Evolutionary conservation across 1,140 invertebrate species (phyloP).

Genomic region (Chlorops oryzae): DNA sequence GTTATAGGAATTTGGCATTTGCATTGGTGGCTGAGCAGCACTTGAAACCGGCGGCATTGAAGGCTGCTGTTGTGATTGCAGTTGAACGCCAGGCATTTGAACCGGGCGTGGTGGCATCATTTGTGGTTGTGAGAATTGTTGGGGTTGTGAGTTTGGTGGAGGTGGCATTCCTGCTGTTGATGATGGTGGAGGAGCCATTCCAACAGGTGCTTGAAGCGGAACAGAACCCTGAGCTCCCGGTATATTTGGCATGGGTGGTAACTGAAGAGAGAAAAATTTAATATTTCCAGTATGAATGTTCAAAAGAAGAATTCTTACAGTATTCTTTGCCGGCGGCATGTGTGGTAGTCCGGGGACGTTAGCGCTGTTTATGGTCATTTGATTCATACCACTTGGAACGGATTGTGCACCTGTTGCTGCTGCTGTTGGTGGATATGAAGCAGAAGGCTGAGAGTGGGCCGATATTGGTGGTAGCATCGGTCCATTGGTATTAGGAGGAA

Average conservation of each 20-base stretch:
- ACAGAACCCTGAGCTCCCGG: too few relatives aligned
- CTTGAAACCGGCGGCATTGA: too few relatives aligned
- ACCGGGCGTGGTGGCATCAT: conserved; percentile 29
- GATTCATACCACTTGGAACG: conserved; percentile 30
- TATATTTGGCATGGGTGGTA: conserved; percentile 23
- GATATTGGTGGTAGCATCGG: conserved; percentile 1
- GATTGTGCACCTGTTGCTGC: conserved; percentile 23
- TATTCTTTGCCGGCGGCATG: conserved; percentile 32
- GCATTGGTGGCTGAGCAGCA: conserved; percentile 26
- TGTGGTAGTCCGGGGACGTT: conserved; percentile 35
- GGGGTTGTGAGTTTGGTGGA: conserved; percentile 14
- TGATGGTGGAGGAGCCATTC: too few relatives aligned
- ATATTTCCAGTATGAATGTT: neutral
- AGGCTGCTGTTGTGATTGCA: too few relatives aligned
- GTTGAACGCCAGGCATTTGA: conserved; percentile 16
- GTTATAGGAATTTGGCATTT: conserved; percentile 17
- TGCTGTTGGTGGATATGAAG: neutral
- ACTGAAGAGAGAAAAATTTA: conserved; percentile 14
- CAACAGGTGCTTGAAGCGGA: conserved; percentile 6
- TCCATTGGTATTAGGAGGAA: neutral
- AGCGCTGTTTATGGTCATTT: conserved; percentile 43
- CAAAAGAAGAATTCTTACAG: neutral
- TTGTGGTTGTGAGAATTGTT: conserved; percentile 24
- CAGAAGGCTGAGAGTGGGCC: neutral
- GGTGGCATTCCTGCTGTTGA: too few relatives aligned